Evolutionary conservation across 2,888 invertebrate species (phyloP).

Genomic region (Drosophila recens): DNA sequence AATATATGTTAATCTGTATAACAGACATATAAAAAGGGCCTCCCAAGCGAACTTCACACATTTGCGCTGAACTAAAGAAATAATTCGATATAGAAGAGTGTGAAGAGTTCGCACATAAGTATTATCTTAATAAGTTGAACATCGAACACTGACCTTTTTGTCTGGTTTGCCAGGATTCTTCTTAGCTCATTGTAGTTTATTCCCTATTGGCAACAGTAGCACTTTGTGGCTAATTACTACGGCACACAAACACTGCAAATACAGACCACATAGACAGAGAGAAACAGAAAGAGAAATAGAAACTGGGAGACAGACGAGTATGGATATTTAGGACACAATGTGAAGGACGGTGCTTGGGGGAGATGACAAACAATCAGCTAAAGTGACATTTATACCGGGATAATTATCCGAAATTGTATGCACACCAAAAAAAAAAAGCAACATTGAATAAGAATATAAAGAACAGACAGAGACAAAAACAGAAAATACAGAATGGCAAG

Average conservation of each 20-base stretch:
- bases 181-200: conserved; percentile 2
- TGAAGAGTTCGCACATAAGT: conserved; percentile 30
- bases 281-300: neutral
- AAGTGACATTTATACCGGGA: conserved; percentile 69
- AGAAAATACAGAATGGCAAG: conserved; percentile 18
- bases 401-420: conserved; percentile 68
- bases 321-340: conserved; percentile 6
- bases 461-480: conserved; percentile 2
- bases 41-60: neutral
- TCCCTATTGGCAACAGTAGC: conserved; percentile 28
- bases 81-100: conserved; percentile 10
- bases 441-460: neutral
- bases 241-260: conserved; percentile 22
- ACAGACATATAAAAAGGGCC: neutral
- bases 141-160: conserved; percentile 58
- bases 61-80: neutral
- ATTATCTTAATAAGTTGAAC: conserved; percentile 44
- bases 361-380: conserved; percentile 64
- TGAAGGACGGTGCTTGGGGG: conserved; percentile 20
- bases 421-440: conserved; percentile 16
- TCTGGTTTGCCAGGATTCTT: conserved; percentile 34
- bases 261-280: neutral
- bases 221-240: conserved; percentile 64
- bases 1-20: neutral
- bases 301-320: neutral